Conservation (phyloP, 2,888 invertebrate genomes). For the Drosophila infuscata region DNA sequence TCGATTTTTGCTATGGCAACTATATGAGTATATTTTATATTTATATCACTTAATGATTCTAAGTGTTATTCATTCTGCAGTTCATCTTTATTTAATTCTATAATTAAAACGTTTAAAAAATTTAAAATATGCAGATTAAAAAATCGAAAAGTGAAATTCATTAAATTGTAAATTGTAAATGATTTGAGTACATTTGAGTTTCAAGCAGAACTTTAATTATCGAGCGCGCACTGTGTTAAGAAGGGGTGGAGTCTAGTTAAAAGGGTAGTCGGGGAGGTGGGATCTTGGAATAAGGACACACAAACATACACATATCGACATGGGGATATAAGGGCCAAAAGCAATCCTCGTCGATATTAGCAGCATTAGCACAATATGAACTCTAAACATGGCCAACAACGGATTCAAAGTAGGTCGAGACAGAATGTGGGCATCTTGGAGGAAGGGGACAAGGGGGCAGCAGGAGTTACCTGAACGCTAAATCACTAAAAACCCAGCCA, state of each 20-base stretch:
- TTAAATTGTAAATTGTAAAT: neutral
- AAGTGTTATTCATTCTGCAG: neutral
- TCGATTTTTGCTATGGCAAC: no score
- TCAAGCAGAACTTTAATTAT: neutral
- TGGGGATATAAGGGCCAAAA: neutral
- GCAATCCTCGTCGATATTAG: conserved; percentile 17
- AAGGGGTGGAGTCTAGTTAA: neutral
- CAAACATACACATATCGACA: neutral
- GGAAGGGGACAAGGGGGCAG: neutral
- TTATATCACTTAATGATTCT: no score
- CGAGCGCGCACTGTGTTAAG: neutral
- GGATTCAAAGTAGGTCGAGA: conserved; percentile 64
- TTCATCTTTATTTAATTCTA: neutral
- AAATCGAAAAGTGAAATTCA: neutral
- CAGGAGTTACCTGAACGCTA: conserved; percentile 34
- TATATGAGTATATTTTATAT: no score
- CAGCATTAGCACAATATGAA: conserved; percentile 37
- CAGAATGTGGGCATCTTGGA: conserved; percentile 17
- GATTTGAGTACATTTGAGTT: neutral
- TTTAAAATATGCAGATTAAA: neutral
- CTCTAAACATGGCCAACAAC: conserved; percentile 54
- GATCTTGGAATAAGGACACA: neutral
- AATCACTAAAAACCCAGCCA: conserved; percentile 33
- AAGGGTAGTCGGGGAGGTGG: no score
- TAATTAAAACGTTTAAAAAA: neutral